Base-by-base conservation (phyloP, 2,888 invertebrate genomes). In the Callinectes sapidus region DNA sequence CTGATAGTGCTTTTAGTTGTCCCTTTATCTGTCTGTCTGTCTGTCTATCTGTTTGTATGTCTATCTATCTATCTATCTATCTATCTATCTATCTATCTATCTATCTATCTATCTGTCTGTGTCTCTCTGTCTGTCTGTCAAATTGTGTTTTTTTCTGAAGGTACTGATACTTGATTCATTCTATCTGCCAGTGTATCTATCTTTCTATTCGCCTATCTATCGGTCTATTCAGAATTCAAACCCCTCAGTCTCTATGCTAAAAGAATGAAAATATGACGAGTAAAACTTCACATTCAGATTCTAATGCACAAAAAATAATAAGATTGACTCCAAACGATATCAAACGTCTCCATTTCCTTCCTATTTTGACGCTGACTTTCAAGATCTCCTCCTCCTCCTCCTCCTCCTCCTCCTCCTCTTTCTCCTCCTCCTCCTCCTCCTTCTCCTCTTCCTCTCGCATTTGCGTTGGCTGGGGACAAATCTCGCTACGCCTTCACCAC, bases 371-470 rank as follows among this genome's bases (percentile, higher is more conserved):
- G 71, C 23, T n/a, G 71, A 71, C 71, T 71, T 71, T 71, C 28
- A 28, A 71, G 28, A 28, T 6, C 35, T 81, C 81, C 16, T 35
- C 32, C 13, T 81, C 32, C 32, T 81, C 66, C 66, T n/a, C 32
- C 14, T n/a, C n/a, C n/a, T n/a, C n/a, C n/a, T n/a, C n/a, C n/a
- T n/a, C n/a, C n/a, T n/a, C n/a, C n/a, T n/a, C n/a, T n/a, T 32
- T 32, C 77, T 81, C 81, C 81, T 81, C 81, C 81, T 81, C 81
- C 35, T 81, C 35, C 81, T 32, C 81, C 35, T 81, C 81, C 81
- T 35, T 35, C 81, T 81, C 35, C 81, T 81, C 81, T 35, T 35
- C 81, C 81, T 81, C 28, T 28, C 28, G n/a, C n/a, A 23, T n/a
- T 71, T n/a, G n/a, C 28, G 71, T 28, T 71, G 28, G 71, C 71